phyloP scores from a whole-genome alignment of 1,140 invertebrate genomes.

The Orchesella cincta region DNA sequence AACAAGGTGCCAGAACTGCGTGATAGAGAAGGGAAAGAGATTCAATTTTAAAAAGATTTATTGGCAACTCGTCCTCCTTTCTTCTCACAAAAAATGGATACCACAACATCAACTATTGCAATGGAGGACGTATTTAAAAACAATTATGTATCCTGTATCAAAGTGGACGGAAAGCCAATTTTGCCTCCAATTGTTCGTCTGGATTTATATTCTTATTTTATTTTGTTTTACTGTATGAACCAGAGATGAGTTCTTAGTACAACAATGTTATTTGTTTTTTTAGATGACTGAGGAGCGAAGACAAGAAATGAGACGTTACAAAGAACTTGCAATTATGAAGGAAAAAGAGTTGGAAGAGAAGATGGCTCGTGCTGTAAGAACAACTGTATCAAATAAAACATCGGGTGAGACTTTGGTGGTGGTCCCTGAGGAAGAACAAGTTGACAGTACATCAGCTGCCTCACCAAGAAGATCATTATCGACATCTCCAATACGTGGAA shows the following conservation, averaged over 20 bases:
- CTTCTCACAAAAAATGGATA: conserved; percentile 16
- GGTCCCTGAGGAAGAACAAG: background rate
- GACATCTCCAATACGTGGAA: conserved; percentile 52
- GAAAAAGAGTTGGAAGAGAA: conserved; percentile 35
- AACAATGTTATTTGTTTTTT: conserved; percentile 17
- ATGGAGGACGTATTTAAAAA: background rate
- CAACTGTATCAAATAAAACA: background rate
- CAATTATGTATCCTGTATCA: conserved; percentile 62
- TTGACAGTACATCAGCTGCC: background rate
- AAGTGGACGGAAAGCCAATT: conserved; percentile 64
- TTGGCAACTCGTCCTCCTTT: too few relatives aligned
- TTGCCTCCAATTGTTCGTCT: conserved; percentile 64
- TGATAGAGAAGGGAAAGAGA: too few relatives aligned
- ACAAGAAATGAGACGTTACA: conserved; percentile 41
- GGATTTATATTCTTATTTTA: conserved; percentile 36
- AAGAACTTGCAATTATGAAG: conserved; percentile 36
- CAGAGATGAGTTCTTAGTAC: background rate
- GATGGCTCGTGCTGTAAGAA: background rate
- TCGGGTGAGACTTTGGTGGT: too few relatives aligned
- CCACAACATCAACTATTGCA: background rate
- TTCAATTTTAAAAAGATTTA: too few relatives aligned
- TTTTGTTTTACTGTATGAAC: background rate
- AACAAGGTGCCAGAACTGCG: too few relatives aligned
- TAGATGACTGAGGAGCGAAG: conserved; percentile 54
- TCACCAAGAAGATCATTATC: background rate